A percentile compares a stretch with the other conserved stretches of the same genome.
phyloP scores from a whole-genome alignment of 1,140 invertebrate genomes.

The Stratiolaelaps scimitus region DNA sequence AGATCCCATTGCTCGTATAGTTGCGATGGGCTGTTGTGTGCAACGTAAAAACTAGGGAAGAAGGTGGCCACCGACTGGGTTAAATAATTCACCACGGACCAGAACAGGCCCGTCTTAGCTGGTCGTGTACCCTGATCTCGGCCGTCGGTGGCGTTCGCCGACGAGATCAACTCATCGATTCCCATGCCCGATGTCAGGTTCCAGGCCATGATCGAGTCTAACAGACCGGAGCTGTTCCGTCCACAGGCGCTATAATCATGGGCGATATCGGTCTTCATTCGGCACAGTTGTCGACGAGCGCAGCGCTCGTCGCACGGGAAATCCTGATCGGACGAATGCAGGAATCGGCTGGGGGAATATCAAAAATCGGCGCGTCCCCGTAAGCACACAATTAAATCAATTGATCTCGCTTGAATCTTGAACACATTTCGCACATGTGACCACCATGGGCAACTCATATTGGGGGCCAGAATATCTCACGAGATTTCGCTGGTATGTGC shows the following conservation, averaged over 20 bases:
- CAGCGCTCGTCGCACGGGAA: constrained; percentile 17
- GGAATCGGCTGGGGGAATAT: too few relatives aligned
- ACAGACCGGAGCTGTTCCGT: constrained; percentile 10
- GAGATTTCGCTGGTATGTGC: too few relatives aligned
- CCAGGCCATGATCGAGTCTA: constrained; percentile 8
- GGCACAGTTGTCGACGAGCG: constrained; percentile 14
- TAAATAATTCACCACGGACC: neutral
- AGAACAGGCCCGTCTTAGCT: neutral
- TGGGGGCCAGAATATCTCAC: too few relatives aligned
- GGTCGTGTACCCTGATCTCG: neutral
- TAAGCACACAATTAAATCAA: too few relatives aligned
- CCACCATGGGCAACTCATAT: too few relatives aligned
- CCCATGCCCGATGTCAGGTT: constrained; percentile 1
- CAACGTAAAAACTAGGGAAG: constrained; percentile 17
- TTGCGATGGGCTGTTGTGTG: constrained; percentile 11
- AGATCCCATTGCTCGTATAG: neutral
- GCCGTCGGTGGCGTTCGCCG: neutral
- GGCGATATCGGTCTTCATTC: constrained; percentile 24
- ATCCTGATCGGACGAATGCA: constrained; percentile 17
- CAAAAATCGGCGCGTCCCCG: too few relatives aligned
- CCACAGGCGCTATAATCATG: constrained; percentile 16
- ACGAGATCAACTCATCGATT: neutral
- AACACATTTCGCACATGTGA: too few relatives aligned
- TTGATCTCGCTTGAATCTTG: too few relatives aligned
- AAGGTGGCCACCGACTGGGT: constrained; percentile 1